Evolutionary conservation across 2,888 invertebrate genomes (phyloP), one percentile per base, ranked within the genome.

Genomic region (Drosophila hamatofila): DNA sequence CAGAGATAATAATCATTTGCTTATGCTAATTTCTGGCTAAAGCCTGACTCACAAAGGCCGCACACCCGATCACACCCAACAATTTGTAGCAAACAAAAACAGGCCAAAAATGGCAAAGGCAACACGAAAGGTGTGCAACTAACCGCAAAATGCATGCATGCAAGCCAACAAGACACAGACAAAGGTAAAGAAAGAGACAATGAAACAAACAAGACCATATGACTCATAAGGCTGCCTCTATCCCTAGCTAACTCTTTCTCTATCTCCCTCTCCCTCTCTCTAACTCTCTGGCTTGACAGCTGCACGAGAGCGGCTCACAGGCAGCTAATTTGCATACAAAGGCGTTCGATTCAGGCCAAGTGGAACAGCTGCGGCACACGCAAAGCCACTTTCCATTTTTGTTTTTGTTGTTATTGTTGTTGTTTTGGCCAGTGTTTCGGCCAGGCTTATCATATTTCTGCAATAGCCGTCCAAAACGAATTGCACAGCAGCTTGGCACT

Each of bases 321-420:
- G 67, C 77, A 70, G 52, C 85, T 88, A 58, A 88, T 88, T 88
- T 88, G 89, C 87, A 88, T 88, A 88, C 89, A 88, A 88, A 81
- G 81, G 77, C 80, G 69, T 71, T 80, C 82, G 75, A 86, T 83
- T 83, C 80, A 81, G 81, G 72, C 73, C 75, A 77, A 79, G 64
- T 60, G 66, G 51, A 80, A 71, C 79, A 78, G 72, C 68, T 79
- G 81, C 69, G 39, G 30, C n/a, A 59, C 72, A 72, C 72, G 71
- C 69, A 21, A 68, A 52, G 18, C 41, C 35, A 30, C 37, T 63
- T 49, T 42, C 48, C 27, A 16, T 46, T 30, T 23, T 52, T 6
- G 5, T 27, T n/a, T 9, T 46, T 23, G 9, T 25, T 46, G 11
- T 16, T 37, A 9, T 9, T 33, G 11, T 41, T 8, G n/a, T n/a